Base-by-base conservation (phyloP, 2,113 vertebrate species). In the Phalacrocorax pelagicus region DNA sequence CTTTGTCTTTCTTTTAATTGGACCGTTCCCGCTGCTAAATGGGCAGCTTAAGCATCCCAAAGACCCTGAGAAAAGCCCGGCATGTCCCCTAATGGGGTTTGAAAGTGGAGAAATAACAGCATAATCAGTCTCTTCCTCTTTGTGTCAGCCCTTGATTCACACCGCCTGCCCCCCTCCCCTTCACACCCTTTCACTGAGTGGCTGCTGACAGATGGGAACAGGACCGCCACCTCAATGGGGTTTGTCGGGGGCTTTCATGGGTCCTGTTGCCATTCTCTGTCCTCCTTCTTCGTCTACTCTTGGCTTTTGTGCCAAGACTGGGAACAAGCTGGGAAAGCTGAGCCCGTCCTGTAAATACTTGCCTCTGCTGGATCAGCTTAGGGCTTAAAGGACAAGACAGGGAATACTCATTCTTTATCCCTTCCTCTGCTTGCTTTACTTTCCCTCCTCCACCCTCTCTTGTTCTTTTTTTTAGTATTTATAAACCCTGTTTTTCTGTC, bases 161-260 rank as follows among this genome's bases (percentile, higher is more conserved):
- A 61, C 77, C 29, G 51, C 69, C 80, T 24, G 74, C 98, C 97
- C 97, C 97, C 97, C 96, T 97, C 78, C 92, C 94, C 95, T 97
- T 66, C 98, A 93, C 98, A 95, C 97, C 97, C 98, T 98, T 97
- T 98, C 98, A 98, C 97, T 92, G 95, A 95, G 97, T 7, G 98
- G 97, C 98, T 98, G 98, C 98, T 98, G 98, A 98, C 98, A 98
- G 98, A 98, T 98, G 98, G 98, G 98, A 98, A 98, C 98, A 97
- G 95, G 98, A 95, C 97, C 93, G 97, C 97, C 97, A 97, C 98
- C 96, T 98, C 98, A 98, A 97, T 98, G 98, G 98, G 97, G 96
- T 97, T 97, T 98, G 98, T 97, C 97, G 98, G 98, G 97, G 96
- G 97, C 97, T 97, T 99, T 98, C 91, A 98, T 97, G 98, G 98